Evolutionary conservation across 2,888 invertebrate genomes (phyloP).

Genomic region (Ganaspis brasiliensis): DNA sequence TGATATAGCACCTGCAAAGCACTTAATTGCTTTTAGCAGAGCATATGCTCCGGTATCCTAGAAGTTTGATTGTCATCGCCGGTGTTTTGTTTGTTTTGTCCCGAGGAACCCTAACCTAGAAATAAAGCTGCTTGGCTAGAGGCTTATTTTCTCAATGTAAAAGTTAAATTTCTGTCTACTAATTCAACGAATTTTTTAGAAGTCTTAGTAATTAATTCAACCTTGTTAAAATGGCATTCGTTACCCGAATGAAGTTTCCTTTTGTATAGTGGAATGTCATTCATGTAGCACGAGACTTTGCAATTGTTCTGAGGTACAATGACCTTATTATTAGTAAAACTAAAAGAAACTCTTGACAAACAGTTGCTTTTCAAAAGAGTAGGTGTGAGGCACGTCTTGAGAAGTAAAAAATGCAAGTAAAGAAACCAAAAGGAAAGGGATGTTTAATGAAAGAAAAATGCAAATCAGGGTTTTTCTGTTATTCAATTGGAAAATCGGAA

Average conservation of each 20-base stretch:
- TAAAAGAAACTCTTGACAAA: constrained; percentile 21
- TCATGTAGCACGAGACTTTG: constrained; percentile 25
- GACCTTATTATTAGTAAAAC: constrained; percentile 22
- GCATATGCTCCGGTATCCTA: no score
- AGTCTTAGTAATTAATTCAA: background rate
- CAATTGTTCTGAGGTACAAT: constrained; percentile 31
- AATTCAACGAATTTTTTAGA: background rate
- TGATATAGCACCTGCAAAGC: no score
- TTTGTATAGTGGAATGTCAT: constrained; percentile 17
- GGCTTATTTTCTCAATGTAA: no score
- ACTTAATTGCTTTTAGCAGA: no score
- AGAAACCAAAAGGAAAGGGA: background rate
- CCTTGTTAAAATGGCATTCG: constrained; percentile 14
- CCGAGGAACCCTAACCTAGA: no score
- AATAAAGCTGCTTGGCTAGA: no score
- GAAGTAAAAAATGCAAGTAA: background rate
- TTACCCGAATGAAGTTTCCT: constrained; percentile 19
- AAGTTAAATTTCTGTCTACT: background rate
- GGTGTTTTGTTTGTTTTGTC: no score
- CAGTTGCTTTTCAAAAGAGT: constrained; percentile 27
- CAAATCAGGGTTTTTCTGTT: no score
- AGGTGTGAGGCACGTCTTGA: background rate
- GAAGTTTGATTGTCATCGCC: no score
- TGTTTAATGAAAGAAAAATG: background rate
- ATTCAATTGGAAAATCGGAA: no score